Percentiles rank a stretch among this genome's conserved stretches.
Conservation (phyloP, 2,888 invertebrate species). For the Scotopteryx bipunctaria region DNA sequence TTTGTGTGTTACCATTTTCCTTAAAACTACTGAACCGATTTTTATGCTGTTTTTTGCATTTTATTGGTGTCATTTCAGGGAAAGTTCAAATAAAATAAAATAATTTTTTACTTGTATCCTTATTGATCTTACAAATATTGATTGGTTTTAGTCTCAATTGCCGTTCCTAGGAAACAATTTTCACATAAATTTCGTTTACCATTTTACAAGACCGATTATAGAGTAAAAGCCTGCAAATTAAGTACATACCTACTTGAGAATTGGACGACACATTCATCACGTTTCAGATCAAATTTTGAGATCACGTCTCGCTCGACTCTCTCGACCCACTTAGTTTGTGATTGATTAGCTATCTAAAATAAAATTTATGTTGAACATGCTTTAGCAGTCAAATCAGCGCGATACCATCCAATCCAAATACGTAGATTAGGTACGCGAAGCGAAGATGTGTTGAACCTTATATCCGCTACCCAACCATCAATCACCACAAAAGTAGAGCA, state of each 20-base stretch:
- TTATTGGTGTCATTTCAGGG: too few species aligned
- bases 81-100: too few species aligned
- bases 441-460: slow-evolving; percentile 32
- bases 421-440: slow-evolving; percentile 23
- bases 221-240: too few species aligned
- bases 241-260: background rate
- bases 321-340: slow-evolving; percentile 33
- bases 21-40: too few species aligned
- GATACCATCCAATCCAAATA: slow-evolving; percentile 32
- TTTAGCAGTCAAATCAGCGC: slow-evolving; percentile 34
- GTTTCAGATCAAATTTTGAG: slow-evolving; percentile 24
- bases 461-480: slow-evolving; percentile 43
- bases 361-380: slow-evolving; percentile 32
- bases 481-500: slow-evolving; percentile 42
- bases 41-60: too few species aligned
- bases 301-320: slow-evolving; percentile 16
- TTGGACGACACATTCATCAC: slow-evolving; percentile 18
- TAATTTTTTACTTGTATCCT: too few species aligned
- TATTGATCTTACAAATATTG: too few species aligned
- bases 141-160: too few species aligned
- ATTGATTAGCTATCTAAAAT: slow-evolving; percentile 37
- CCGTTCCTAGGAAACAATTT: too few species aligned
- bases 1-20: too few species aligned
- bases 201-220: too few species aligned
- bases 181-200: too few species aligned